Evolutionary conservation across 2,888 invertebrate genomes (phyloP), one percentile per base, ranked within the genome.

Genomic region (Lordiphosa fenestrarum): DNA sequence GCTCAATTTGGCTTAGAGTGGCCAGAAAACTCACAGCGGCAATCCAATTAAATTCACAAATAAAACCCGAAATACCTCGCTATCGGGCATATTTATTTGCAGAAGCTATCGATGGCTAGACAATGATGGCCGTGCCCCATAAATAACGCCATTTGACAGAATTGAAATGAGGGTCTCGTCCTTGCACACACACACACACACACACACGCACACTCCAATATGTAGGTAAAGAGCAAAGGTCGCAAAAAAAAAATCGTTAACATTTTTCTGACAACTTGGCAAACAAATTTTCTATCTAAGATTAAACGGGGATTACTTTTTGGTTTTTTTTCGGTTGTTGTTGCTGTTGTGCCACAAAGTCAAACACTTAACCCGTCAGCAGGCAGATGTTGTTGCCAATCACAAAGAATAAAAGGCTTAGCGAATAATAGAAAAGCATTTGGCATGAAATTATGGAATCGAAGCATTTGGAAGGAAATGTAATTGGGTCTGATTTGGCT

Each of bases 121-220:
- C 76, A 80, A 73, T 73, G 64, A 54, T 56, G 66, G 55, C 69
- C 57, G 46, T 38, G 62, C 54, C 57, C 56, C 77, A 78, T 78
- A 78, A 78, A 78, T 78, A 83, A 67, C 53, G 70, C 69, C 59
- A 38, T 71, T 62, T 85, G 86, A 80, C 86, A 80, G 78, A 84
- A 80, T 73, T 84, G 74, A 85, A 85, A 80, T 84, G 74, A 78
- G 83, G 68, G 75, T 71, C 65, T 44, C 42, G 56, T 46, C 42
- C 56, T 59, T 59, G 35, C 30, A 30, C 30, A 15, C 42, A 44
- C 42, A 44, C 42, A 15, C 40, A n/a, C n/a, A 21, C 40, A 40
- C 40, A 23, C 7, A 7, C 38, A 10, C 53, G 51, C 50, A 58
- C 56, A 71, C 68, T 10, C 19, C 35, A 46, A 46, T 19, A 46